Conservation (phyloP, 37 sponge, comb jelly and placozoan species). For the Theonella swinhoei region DNA sequence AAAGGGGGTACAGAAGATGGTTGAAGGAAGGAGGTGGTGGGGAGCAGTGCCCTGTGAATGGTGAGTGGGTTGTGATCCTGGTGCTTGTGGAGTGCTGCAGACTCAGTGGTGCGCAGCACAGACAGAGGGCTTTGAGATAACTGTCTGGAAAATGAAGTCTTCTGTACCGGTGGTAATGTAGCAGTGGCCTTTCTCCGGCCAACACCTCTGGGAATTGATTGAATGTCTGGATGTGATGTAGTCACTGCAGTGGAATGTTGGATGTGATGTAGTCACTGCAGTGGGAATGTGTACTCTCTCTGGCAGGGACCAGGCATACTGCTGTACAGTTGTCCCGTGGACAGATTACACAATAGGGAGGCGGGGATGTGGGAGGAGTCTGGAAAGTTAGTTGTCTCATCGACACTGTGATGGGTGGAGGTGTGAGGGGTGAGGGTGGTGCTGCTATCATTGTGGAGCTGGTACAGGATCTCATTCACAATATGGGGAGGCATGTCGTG, state of each 20-base stretch:
- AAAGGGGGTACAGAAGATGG: neutral
- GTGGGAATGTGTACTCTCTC: too few relatives aligned
- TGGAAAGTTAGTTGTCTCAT: neutral
- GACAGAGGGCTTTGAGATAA: slow-evolving; percentile 20
- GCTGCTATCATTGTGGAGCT: slow-evolving; percentile 9
- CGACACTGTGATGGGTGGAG: neutral
- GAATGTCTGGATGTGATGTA: too few relatives aligned
- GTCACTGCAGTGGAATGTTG: too few relatives aligned
- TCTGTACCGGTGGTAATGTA: neutral
- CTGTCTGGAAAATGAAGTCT: slow-evolving; percentile 33
- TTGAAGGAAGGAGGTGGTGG: neutral
- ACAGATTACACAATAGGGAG: slow-evolving; percentile 4
- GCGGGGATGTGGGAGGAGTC: slow-evolving; percentile 4
- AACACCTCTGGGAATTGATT: too few relatives aligned
- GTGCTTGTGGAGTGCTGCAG: neutral
- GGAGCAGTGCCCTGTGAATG: neutral
- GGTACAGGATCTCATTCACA: slow-evolving; percentile 42
- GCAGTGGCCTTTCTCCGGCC: neutral
- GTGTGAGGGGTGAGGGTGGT: neutral
- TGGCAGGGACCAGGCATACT: neutral
- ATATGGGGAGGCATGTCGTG: slow-evolving; percentile 52
- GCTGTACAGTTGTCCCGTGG: neutral
- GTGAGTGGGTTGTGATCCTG: too few relatives aligned
- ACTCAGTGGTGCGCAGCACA: neutral
- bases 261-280: too few relatives aligned